Conservation (phyloP, 2,888 invertebrate species). For the Phyto melanocephala region DNA sequence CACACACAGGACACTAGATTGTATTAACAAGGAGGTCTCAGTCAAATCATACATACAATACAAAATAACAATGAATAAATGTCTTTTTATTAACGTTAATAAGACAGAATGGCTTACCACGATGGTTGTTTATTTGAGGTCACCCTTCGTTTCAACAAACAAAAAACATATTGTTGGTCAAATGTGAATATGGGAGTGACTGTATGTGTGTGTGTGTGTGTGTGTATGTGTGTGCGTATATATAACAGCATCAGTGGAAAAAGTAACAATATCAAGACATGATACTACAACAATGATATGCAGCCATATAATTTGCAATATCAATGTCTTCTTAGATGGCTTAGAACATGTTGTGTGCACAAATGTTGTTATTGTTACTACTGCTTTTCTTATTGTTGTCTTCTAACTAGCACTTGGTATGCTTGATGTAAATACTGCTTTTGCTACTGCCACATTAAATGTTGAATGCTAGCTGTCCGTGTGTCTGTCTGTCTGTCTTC, state of each 20-base stretch:
- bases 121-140: slow-evolving; percentile 66
- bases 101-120: slow-evolving; percentile 68
- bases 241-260: slow-evolving; percentile 16
- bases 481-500: background rate
- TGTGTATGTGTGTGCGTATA: background rate
- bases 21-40: background rate
- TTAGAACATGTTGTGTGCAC: slow-evolving; percentile 41
- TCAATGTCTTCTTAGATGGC: slow-evolving; percentile 61
- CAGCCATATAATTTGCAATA: slow-evolving; percentile 62
- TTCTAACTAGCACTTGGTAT: slow-evolving; percentile 27
- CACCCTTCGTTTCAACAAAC: slow-evolving; percentile 53
- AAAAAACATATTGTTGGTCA: background rate
- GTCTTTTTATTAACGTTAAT: slow-evolving; percentile 67
- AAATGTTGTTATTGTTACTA: slow-evolving; percentile 10
- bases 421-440: slow-evolving; percentile 16
- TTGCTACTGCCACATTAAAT: background rate
- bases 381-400: too few species aligned
- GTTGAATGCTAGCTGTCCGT: background rate
- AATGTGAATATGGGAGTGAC: too few species aligned
- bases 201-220: background rate
- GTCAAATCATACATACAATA: background rate
- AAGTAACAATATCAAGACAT: slow-evolving; percentile 35
- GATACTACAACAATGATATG: slow-evolving; percentile 55
- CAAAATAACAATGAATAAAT: slow-evolving; percentile 55
- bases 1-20: background rate